A percentile compares a stretch with the other conserved stretches of the same genome.
These are phyloP conservation scores for Heliconius charithonia DNA, from an alignment of 2,888 invertebrate species.

Conservation along the genomic window DNA sequence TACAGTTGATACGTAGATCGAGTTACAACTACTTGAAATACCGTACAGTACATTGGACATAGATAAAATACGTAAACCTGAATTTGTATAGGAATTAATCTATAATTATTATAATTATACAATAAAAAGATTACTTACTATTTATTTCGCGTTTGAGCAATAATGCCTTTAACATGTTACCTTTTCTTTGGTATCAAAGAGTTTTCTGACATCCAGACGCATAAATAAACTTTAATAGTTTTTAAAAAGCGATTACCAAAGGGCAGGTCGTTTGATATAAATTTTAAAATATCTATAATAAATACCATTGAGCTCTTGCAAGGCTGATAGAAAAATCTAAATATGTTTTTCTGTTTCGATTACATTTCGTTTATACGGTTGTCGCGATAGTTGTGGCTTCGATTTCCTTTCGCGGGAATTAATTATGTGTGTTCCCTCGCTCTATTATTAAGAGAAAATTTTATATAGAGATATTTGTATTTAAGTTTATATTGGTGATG, in stretches of 20 bases:
- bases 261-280: neutral
- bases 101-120: no score
- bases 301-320: slow-evolving; percentile 40
- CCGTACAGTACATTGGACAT: no score
- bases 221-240: slow-evolving; percentile 42
- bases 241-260: slow-evolving; percentile 18
- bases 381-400: neutral
- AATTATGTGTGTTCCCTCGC: neutral
- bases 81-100: no score
- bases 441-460: neutral
- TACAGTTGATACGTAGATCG: no score
- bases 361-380: neutral
- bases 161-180: slow-evolving; percentile 1
- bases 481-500: no score
- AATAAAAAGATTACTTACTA: neutral
- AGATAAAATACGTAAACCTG: no score
- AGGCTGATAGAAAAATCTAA: neutral
- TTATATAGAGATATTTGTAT: no score
- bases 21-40: no score
- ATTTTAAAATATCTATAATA: slow-evolving; percentile 19
- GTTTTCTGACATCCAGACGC: slow-evolving; percentile 40
- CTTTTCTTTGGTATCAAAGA: neutral
- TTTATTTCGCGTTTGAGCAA: neutral
- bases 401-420: neutral
- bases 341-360: neutral